A percentile compares a stretch with the other conserved stretches of the same genome.
phyloP scores from a whole-genome alignment of 2,113 vertebrate species.

The Mus spicilegus region DNA sequence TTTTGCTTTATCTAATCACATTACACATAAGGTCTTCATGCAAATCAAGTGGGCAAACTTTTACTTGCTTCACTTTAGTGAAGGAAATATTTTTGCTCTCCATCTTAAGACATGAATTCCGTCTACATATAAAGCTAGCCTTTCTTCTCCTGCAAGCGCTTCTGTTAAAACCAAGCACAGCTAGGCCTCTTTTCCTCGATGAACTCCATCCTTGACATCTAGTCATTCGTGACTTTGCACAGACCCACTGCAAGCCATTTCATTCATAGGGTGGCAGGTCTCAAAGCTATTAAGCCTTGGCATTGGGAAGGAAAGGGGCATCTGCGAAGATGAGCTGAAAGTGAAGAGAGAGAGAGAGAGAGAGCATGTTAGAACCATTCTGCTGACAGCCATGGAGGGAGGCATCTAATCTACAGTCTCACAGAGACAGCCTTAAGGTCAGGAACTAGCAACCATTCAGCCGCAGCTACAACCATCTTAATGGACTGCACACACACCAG shows the following conservation, averaged over 20 bases:
- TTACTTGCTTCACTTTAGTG: background rate
- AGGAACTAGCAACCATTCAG: background rate
- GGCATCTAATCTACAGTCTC: background rate
- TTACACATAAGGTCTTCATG: background rate
- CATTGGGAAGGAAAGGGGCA: background rate
- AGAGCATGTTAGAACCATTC: background rate
- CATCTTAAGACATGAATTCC: conserved; percentile 11
- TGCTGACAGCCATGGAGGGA: background rate
- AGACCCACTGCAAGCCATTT: background rate
- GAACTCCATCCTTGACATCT: background rate
- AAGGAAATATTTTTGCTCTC: conserved; percentile 4
- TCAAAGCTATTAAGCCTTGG: background rate
- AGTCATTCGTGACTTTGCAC: background rate
- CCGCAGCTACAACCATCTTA: conserved; percentile 18
- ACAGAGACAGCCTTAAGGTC: background rate
- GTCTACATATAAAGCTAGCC: background rate
- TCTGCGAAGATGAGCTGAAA: background rate
- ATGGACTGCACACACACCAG: conserved; percentile 13
- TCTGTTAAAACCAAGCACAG: conserved; percentile 29
- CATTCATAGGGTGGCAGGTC: background rate
- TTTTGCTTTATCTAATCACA: background rate
- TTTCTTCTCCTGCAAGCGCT: conserved; percentile 12
- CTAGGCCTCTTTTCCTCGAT: conserved; percentile 5
- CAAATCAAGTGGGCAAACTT: conserved; percentile 14
- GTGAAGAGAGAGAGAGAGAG: background rate